Percentiles rank a stretch among this genome's conserved stretches.
Conservation (phyloP, 2,797 vertebrate species). For the Lagocephalus sceleratus region DNA sequence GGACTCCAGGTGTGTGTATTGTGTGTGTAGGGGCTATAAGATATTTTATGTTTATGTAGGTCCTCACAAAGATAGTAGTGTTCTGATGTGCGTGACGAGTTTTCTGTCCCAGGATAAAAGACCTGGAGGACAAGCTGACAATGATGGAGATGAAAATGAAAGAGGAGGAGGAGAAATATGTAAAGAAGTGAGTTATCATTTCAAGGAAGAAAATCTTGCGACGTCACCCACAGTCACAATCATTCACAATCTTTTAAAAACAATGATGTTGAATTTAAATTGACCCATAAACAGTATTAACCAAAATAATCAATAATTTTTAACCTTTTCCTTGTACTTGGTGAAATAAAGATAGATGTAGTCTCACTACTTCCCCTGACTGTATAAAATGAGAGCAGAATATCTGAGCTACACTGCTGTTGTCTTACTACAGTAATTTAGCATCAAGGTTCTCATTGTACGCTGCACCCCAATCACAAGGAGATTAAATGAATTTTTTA, state of each 20-base stretch:
- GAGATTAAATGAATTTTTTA: too few relatives aligned
- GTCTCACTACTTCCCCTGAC: too few relatives aligned
- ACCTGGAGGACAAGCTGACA: constrained; percentile 66
- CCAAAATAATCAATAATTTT: too few relatives aligned
- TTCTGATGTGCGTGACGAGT: neutral
- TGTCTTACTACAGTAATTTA: too few relatives aligned
- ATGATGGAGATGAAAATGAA: constrained; percentile 51
- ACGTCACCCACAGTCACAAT: neutral
- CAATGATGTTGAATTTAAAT: too few relatives aligned
- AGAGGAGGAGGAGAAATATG: constrained; percentile 62
- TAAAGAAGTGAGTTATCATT: constrained; percentile 78
- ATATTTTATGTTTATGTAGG: neutral
- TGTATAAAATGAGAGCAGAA: too few relatives aligned
- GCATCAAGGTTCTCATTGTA: too few relatives aligned
- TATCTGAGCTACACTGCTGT: too few relatives aligned
- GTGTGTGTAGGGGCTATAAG: neutral
- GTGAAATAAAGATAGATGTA: neutral
- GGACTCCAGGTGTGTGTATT: constrained; percentile 66
- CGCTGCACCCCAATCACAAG: too few relatives aligned
- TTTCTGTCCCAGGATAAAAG: constrained; percentile 72
- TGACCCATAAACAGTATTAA: too few relatives aligned
- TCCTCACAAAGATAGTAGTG: neutral
- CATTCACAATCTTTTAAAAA: too few relatives aligned
- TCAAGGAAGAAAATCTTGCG: neutral
- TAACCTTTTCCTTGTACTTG: neutral